Evolutionary conservation across 2,113 vertebrate species (phyloP).

Genomic region (Antennarius striatus): DNA sequence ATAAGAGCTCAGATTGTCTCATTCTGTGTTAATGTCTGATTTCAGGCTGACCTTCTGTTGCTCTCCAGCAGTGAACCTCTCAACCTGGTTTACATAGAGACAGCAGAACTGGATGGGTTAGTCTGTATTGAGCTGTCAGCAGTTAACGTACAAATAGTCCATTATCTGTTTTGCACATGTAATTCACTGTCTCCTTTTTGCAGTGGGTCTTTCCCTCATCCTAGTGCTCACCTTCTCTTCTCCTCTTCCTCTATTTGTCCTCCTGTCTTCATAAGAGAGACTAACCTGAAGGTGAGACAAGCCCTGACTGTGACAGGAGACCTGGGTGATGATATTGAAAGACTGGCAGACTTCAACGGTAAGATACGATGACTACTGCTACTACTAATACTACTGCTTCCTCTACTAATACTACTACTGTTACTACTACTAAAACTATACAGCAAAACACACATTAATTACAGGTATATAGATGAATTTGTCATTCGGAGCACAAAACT

Average conservation of each 20-base stretch:
- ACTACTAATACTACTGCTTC: background rate
- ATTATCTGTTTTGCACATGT: background rate
- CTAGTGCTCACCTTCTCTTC: background rate
- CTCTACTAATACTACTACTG: background rate
- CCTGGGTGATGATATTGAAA: conserved; percentile 84
- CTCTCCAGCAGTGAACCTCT: conserved; percentile 95
- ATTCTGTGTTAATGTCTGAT: background rate
- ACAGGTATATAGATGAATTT: too few species aligned
- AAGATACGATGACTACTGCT: conserved; percentile 4
- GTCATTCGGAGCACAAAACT: background rate
- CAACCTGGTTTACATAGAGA: conserved; percentile 91
- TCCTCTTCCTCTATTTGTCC: background rate
- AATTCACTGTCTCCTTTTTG: background rate
- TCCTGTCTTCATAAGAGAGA: conserved; percentile 82
- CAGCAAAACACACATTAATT: too few species aligned
- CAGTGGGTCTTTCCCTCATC: background rate
- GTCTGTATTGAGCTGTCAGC: conserved; percentile 22
- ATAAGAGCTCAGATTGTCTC: too few species aligned
- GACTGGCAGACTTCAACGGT: conserved; percentile 90
- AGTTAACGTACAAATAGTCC: background rate
- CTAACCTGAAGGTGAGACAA: conserved; percentile 96
- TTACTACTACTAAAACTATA: too few species aligned
- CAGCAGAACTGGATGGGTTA: conserved; percentile 94
- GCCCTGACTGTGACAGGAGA: conserved; percentile 87
- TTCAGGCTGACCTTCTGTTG: conserved; percentile 91